Conservation (phyloP, 2,113 vertebrate genomes). For the Scomber japonicus region DNA sequence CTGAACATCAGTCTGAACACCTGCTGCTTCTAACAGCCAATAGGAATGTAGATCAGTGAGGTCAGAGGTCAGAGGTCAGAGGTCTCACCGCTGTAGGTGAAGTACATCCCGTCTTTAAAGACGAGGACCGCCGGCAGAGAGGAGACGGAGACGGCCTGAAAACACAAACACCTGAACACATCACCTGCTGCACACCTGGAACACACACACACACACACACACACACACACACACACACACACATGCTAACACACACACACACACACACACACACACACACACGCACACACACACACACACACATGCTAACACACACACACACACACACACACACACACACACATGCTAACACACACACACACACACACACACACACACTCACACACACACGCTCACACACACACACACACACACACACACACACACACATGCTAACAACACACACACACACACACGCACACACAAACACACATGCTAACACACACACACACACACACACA, state of each 20-base stretch:
- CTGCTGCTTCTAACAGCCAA: neutral
- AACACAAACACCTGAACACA: conserved; percentile 16
- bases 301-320: no score
- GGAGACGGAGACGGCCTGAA: conserved; percentile 86
- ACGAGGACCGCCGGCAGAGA: conserved; percentile 92
- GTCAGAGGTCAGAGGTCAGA: neutral
- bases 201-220: no score
- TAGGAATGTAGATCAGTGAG: neutral
- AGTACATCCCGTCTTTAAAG: conserved; percentile 93
- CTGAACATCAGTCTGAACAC: no score
- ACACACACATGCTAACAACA: no score
- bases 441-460: no score
- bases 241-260: no score
- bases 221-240: no score
- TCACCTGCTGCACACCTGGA: neutral
- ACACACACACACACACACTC: conserved; percentile 6
- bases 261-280: no score
- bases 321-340: no score
- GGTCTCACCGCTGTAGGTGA: conserved; percentile 90
- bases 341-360: conserved; percentile 2
- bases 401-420: no score
- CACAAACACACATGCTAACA: neutral
- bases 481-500: conserved; percentile 24
- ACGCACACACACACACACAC: no score
- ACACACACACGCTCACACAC: no score